These are phyloP conservation scores for Crypturellus undulatus DNA, from an alignment of 2,113 vertebrate genomes.

Conservation along the genomic window DNA sequence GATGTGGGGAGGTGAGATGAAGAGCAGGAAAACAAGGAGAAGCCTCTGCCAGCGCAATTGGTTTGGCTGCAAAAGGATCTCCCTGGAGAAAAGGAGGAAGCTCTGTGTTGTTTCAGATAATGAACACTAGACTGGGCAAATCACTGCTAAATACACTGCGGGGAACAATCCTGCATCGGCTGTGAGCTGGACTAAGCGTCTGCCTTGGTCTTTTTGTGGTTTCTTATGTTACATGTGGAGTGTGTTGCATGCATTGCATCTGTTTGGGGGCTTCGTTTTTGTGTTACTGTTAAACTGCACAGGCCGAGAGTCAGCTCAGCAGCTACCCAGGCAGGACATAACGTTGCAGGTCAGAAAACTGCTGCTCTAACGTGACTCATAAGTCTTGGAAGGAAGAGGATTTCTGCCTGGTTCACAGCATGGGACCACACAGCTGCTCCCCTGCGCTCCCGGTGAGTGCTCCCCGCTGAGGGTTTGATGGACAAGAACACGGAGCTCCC, in stretches of 20 bases:
- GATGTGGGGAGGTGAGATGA: not conserved
- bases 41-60: not conserved
- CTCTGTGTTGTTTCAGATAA: conserved; percentile 31
- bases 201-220: not conserved
- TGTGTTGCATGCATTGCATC: not conserved
- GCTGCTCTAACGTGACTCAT: accelerated
- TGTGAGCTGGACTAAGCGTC: not conserved
- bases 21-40: not conserved
- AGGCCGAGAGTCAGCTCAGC: not conserved
- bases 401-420: not conserved
- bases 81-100: not conserved
- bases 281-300: not conserved
- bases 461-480: not conserved
- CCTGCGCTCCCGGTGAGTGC: not conserved
- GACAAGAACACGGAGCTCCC: accelerated
- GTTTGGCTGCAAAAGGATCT: not conserved
- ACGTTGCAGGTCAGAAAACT: not conserved
- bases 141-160: not conserved
- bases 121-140: conserved; percentile 23
- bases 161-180: not conserved
- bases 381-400: not conserved
- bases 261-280: not conserved
- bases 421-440: not conserved
- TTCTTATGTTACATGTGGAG: conserved; percentile 15
- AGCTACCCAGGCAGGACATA: not conserved